Conservation (phyloP, 2,797 vertebrate genomes). For the Hyperoplus lanceolatus region DNA sequence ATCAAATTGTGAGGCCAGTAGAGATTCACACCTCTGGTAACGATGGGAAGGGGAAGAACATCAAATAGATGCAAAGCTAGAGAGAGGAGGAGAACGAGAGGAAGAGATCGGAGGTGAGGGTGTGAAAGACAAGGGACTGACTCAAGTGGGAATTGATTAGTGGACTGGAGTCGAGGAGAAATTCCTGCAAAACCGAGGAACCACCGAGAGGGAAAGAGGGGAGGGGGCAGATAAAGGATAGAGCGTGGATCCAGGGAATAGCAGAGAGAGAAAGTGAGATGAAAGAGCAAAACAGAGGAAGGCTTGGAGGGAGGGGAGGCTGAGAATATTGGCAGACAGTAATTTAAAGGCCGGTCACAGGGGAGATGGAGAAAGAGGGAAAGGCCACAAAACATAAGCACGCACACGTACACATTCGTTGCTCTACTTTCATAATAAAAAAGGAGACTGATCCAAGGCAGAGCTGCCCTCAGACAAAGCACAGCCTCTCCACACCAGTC, state of each 20-base stretch:
- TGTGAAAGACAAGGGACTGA: slow-evolving; percentile 43
- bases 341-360: slow-evolving; percentile 56
- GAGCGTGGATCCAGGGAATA: slow-evolving; percentile 17
- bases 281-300: slow-evolving; percentile 51
- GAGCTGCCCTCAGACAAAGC: slow-evolving; percentile 61
- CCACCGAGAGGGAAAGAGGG: slow-evolving; percentile 38
- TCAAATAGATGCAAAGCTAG: slow-evolving; percentile 37
- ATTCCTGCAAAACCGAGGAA: slow-evolving; percentile 61
- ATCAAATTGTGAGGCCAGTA: no score
- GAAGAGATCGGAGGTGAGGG: slow-evolving; percentile 14
- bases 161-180: slow-evolving; percentile 51
- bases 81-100: slow-evolving; percentile 19
- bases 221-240: slow-evolving; percentile 7
- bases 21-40: background rate
- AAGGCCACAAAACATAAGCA: slow-evolving; percentile 36
- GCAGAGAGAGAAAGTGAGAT: slow-evolving; percentile 62
- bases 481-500: slow-evolving; percentile 52
- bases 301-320: slow-evolving; percentile 31
- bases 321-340: slow-evolving; percentile 60
- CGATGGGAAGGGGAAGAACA: slow-evolving; percentile 47
- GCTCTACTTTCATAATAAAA: slow-evolving; percentile 62
- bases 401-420: slow-evolving; percentile 19
- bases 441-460: slow-evolving; percentile 62
- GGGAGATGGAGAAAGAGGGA: slow-evolving; percentile 23
- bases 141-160: slow-evolving; percentile 76